Evolutionary conservation across 2,888 invertebrate genomes (phyloP), one percentile per base, ranked within the genome.

Genomic region (Pterobdella sp.): DNA sequence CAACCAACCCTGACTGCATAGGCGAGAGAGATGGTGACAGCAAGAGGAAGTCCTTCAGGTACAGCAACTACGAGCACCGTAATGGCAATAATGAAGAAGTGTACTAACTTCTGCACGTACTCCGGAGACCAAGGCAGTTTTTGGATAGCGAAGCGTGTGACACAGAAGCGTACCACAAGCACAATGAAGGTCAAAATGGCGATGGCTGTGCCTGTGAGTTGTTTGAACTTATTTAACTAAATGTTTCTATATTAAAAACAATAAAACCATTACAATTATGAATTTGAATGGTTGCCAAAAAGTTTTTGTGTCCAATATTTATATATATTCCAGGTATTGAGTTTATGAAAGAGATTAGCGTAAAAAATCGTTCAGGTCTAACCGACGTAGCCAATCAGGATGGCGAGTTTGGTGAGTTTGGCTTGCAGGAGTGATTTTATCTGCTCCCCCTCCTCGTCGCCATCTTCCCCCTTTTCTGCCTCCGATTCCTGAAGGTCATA

Each of bases 41-140:
- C 98, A 76, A 99, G 87, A 78, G 98, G 98, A 81, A 99, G 87
- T 80, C 98, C 98, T 86, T 99, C 98, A 69, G 98, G 98, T 77
- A 98, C 98, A 76, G 98, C 98, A 74, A 98, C 98, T 76, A 98
- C 98, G 78, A 99, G 89, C 79, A 98, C 98, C 74, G 98, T 98
- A 74, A 99, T 97, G 89, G 98, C 98, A 85, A 98, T 98, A 87
- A 99, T 99, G 82, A 98, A 89, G 87, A 95, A 94, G 82, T 93
- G 91, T 77, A 98, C 96, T 81, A 97, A 89, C 85, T 93, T 89
- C 86, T 92, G 91, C 80, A 93, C 89, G 36, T 88, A 88, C 3
- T 76, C 75, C 4, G 79, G 79, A 32, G 78, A 75, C 81, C 83
- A 84, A 77, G 89, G 89, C 80, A 88, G 87, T 80, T 88, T 87